phyloP scores from a whole-genome alignment of 2,888 invertebrate species.

The Parnassius mnemosyne region DNA sequence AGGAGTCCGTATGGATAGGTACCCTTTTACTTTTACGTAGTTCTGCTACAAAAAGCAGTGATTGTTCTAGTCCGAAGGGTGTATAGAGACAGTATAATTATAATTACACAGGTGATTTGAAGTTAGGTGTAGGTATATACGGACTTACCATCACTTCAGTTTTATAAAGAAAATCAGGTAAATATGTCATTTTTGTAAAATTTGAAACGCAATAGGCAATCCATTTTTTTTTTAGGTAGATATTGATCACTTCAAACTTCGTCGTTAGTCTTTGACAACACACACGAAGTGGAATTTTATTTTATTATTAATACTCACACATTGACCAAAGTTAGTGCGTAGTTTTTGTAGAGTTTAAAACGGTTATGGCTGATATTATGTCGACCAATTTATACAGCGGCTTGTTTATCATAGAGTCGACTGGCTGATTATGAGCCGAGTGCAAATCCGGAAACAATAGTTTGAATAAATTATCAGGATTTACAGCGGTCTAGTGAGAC shows the following conservation, averaged over 20 bases:
- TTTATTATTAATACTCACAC: slow-evolving; percentile 30
- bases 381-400: slow-evolving; percentile 27
- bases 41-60: too few species aligned
- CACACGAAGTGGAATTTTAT: slow-evolving; percentile 20
- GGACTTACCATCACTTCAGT: too few species aligned
- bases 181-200: too few species aligned
- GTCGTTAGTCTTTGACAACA: slow-evolving; percentile 20
- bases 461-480: slow-evolving; percentile 22
- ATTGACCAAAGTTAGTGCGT: slow-evolving; percentile 32
- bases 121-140: too few species aligned
- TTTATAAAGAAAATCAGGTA: too few species aligned
- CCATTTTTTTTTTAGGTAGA: background rate
- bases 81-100: too few species aligned
- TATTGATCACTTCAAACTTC: background rate
- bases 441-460: slow-evolving; percentile 25
- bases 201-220: too few species aligned
- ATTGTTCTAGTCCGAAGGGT: too few species aligned
- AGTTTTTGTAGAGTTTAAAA: slow-evolving; percentile 33
- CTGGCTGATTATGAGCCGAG: slow-evolving; percentile 19
- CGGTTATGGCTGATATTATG: slow-evolving; percentile 31
- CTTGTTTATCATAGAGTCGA: slow-evolving; percentile 21
- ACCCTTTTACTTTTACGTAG: too few species aligned
- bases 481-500: background rate
- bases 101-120: too few species aligned
- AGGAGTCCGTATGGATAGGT: too few species aligned